These are phyloP conservation scores for Peromyscus californicus DNA, from an alignment of 2,113 vertebrate species.

Conservation along the genomic window DNA sequence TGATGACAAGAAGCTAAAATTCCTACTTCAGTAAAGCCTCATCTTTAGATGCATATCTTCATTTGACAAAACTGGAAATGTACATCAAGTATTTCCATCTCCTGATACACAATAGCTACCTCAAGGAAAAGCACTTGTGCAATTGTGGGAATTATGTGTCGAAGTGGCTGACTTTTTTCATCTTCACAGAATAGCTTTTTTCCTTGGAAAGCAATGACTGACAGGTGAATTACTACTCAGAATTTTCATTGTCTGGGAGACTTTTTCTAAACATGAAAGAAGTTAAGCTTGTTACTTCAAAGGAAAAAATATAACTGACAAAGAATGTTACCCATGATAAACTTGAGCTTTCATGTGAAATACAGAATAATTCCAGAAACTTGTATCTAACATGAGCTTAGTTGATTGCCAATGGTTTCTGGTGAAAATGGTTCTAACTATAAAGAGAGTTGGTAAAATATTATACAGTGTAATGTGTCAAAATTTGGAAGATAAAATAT, in stretches of 20 bases:
- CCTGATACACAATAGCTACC: neutral
- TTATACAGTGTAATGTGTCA: neutral
- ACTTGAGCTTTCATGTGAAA: conserved; percentile 29
- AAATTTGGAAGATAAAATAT: neutral
- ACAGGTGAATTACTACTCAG: neutral
- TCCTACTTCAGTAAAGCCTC: neutral
- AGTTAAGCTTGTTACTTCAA: conserved; percentile 21
- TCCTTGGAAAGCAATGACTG: neutral
- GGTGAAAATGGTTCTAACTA: neutral
- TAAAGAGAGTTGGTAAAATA: neutral
- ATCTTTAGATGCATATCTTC: neutral
- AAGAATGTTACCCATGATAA: neutral
- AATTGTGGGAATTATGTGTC: neutral
- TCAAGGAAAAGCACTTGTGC: neutral
- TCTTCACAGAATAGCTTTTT: neutral
- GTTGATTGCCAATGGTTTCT: neutral
- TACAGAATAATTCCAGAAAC: neutral
- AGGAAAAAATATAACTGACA: neutral
- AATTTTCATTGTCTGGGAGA: conserved; percentile 17
- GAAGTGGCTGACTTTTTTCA: neutral
- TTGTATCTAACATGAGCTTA: neutral
- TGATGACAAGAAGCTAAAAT: neutral
- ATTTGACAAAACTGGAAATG: conserved; percentile 14
- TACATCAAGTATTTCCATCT: neutral
- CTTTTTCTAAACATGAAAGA: conserved; percentile 29